phyloP scores from a whole-genome alignment of 2,888 invertebrate species.

The Mythimna albipuncta region DNA sequence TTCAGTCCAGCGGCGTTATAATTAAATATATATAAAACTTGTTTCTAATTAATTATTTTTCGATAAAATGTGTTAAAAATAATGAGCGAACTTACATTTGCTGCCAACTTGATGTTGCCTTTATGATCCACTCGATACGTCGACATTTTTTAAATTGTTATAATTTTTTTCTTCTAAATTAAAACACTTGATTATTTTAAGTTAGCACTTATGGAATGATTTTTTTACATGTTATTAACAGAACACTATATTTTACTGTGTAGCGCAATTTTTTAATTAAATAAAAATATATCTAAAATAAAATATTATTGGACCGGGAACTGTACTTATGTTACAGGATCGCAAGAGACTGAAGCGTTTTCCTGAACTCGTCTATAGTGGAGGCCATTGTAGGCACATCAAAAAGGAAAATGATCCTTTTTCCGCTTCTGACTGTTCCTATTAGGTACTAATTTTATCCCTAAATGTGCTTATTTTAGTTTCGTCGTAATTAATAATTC shows the following conservation, averaged over 20 bases:
- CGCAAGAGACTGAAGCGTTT: constrained; percentile 24
- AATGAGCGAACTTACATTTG: constrained; percentile 27
- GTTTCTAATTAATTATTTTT: constrained; percentile 3
- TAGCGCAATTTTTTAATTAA: background rate
- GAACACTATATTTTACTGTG: background rate
- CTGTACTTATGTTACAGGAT: constrained; percentile 11
- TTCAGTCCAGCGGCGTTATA: background rate
- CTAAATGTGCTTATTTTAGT: background rate
- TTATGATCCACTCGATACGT: constrained; percentile 35
- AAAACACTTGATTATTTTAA: constrained; percentile 6
- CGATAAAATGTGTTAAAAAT: constrained; percentile 19
- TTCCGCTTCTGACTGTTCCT: constrained; percentile 6
- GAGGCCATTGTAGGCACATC: background rate
- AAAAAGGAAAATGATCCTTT: constrained; percentile 13
- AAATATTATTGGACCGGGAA: constrained; percentile 9
- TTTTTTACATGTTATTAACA: background rate
- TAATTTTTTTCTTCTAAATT: too few species aligned
- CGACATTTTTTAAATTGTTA: constrained; percentile 16
- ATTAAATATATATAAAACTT: background rate
- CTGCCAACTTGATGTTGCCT: constrained; percentile 11
- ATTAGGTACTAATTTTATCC: background rate
- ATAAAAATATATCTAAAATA: background rate
- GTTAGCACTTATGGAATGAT: background rate
- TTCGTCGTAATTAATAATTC: background rate
- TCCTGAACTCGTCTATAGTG: constrained; percentile 3